These are phyloP conservation scores for Watsonalla binaria DNA, from an alignment of 2,888 invertebrate species.

Conservation along the genomic window DNA sequence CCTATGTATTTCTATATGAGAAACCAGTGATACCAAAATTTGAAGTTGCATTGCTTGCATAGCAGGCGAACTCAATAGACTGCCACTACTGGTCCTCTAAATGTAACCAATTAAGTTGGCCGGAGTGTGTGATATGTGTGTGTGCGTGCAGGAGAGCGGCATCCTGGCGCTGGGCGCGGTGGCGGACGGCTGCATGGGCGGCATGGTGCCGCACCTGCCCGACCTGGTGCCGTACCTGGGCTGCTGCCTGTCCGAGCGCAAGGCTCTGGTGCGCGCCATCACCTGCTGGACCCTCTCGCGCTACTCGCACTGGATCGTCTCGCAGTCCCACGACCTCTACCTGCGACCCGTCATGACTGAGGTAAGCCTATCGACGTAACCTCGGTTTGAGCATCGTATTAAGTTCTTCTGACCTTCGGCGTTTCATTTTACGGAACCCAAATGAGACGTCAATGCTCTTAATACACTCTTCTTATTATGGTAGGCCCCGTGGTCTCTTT, in stretches of 20 bases:
- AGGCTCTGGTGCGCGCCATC: conserved; percentile 97
- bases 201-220: conserved; percentile 97
- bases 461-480: no score
- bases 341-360: conserved; percentile 97
- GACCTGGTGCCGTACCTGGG: conserved; percentile 98
- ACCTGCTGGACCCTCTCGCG: conserved; percentile 99
- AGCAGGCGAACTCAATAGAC: background rate
- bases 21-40: no score
- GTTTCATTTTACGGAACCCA: no score
- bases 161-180: conserved; percentile 96
- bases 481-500: no score
- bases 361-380: no score
- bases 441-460: no score
- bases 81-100: background rate
- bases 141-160: conserved; percentile 83
- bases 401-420: no score
- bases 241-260: conserved; percentile 93
- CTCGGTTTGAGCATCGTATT: no score
- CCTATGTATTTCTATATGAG: background rate
- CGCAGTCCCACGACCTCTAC: conserved; percentile 95
- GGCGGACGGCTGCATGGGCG: conserved; percentile 95
- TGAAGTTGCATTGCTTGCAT: no score
- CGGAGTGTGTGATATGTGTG: background rate
- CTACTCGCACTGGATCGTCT: conserved; percentile 99
- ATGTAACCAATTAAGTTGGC: background rate